Conservation (phyloP, 2,113 vertebrate species). For the Puntigrus tetrazona region DNA sequence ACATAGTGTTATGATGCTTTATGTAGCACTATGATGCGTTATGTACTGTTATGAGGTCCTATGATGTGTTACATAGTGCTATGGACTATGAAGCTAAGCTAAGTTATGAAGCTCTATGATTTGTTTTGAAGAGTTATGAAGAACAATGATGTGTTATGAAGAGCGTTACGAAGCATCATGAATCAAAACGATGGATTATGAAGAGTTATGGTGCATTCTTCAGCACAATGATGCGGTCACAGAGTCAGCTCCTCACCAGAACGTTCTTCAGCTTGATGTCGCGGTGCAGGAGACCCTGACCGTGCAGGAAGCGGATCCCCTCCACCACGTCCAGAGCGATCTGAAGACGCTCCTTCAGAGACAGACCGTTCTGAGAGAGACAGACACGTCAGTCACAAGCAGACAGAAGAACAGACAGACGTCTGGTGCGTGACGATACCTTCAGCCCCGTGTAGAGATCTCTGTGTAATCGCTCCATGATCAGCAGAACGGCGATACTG, state of each 20-base stretch:
- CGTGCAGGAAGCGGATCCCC: slow-evolving; percentile 93
- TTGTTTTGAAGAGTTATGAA: too few species aligned
- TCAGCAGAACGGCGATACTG: slow-evolving; percentile 92
- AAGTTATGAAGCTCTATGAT: too few species aligned
- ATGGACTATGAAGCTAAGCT: too few species aligned
- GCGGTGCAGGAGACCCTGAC: slow-evolving; percentile 93
- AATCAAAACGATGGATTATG: neutral
- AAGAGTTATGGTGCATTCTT: too few species aligned
- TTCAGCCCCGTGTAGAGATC: slow-evolving; percentile 95
- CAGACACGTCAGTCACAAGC: neutral
- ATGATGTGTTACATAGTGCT: neutral
- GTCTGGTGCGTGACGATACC: slow-evolving; percentile 68
- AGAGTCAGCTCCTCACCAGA: slow-evolving; percentile 92
- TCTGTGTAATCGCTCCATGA: slow-evolving; percentile 94
- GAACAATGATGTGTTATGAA: neutral
- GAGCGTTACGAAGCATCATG: neutral
- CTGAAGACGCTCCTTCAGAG: slow-evolving; percentile 85
- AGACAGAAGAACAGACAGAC: neutral
- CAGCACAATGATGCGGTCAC: too few species aligned
- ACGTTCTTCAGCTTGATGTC: slow-evolving; percentile 99
- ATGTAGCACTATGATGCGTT: neutral
- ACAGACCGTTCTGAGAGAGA: slow-evolving; percentile 80
- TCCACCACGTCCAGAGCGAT: slow-evolving; percentile 96
- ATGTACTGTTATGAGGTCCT: neutral
- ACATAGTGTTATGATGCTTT: neutral